Evolutionary conservation across 2,113 vertebrate species (phyloP).

Genomic region (Balaeniceps rex): DNA sequence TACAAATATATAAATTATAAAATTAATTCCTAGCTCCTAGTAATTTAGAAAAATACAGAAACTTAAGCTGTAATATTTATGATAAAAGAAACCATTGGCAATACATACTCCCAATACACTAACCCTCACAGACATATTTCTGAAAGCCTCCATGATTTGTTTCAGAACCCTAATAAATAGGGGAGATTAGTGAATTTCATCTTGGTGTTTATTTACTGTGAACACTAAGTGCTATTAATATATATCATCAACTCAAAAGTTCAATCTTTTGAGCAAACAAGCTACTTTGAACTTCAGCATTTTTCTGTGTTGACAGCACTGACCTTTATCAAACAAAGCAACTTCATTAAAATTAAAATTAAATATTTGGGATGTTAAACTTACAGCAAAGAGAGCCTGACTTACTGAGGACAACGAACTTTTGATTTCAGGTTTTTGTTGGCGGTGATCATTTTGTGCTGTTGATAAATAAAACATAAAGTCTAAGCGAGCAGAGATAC

Average conservation of each 20-base stretch:
- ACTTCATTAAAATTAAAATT: constrained; percentile 36
- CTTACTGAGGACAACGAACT: background rate
- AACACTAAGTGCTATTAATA: background rate
- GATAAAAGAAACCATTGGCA: background rate
- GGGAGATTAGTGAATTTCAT: background rate
- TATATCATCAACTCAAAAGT: background rate
- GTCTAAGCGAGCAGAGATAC: background rate
- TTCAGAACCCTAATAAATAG: background rate
- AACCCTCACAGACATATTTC: background rate
- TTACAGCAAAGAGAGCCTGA: background rate
- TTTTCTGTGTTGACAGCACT: background rate
- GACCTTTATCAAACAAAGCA: constrained; percentile 4
- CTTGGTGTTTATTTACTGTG: background rate
- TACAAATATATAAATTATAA: background rate
- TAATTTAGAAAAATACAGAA: background rate
- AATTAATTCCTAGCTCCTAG: background rate
- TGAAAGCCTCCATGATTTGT: background rate
- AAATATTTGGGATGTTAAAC: background rate
- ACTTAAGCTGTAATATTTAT: background rate
- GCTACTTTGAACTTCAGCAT: background rate
- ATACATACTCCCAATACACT: background rate
- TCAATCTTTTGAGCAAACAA: background rate
- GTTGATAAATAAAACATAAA: background rate
- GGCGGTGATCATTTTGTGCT: background rate
- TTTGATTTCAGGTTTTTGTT: background rate